Percentiles rank a stretch among this genome's conserved stretches.
Evolutionary conservation across 1,140 invertebrate species (phyloP).

Genomic region (Sarcophaga peregrina): DNA sequence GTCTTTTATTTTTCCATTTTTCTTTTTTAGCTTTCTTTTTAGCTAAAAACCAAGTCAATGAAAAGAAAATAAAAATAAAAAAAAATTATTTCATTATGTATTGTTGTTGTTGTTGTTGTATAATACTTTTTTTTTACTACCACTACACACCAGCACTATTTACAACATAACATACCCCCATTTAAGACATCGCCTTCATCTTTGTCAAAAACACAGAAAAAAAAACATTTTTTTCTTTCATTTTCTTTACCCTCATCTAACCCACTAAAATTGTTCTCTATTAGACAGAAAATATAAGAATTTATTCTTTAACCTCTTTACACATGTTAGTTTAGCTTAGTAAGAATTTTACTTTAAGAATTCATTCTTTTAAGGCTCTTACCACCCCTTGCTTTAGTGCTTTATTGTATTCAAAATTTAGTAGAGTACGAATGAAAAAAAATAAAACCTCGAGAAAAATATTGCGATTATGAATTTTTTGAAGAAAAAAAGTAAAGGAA

Average conservation of each 20-base stretch:
- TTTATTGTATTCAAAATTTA: not conserved
- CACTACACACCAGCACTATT: not conserved
- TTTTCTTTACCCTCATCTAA: not conserved
- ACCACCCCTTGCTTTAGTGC: not conserved
- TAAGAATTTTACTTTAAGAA: not conserved
- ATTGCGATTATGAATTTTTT: slow-evolving; percentile 37
- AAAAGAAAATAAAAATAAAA: not conserved
- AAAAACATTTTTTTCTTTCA: not conserved
- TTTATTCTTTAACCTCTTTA: not conserved
- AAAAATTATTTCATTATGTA: not conserved
- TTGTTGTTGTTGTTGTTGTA: too few relatives aligned
- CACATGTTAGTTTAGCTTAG: not conserved
- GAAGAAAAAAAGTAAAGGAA: too few relatives aligned
- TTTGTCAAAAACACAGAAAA: not conserved
- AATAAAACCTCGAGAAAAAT: slow-evolving; percentile 31
- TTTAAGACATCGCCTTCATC: too few relatives aligned
- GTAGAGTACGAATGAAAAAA: not conserved
- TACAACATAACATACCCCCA: not conserved
- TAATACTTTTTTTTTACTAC: too few relatives aligned
- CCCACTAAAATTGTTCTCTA: not conserved
- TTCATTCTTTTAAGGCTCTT: not conserved
- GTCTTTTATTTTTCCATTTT: not conserved
- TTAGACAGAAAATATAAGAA: not conserved
- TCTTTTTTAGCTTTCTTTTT: not conserved
- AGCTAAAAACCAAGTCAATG: not conserved